Conservation (phyloP, 2,888 invertebrate genomes). For the Mayetiola destructor region DNA sequence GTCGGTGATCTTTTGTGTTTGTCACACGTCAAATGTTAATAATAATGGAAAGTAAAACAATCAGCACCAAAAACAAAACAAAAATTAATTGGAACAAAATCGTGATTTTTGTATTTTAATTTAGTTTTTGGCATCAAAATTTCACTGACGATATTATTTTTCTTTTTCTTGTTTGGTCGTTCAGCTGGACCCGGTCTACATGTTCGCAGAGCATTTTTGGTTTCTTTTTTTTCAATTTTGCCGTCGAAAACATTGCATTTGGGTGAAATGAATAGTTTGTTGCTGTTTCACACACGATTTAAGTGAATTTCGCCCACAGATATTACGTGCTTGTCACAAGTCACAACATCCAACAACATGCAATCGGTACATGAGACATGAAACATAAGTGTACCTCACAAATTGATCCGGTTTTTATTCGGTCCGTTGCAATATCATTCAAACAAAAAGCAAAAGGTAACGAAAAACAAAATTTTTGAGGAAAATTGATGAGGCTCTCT, state of each 20-base stretch:
- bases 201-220: not conserved
- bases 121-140: not conserved
- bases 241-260: not conserved
- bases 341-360: too few species aligned
- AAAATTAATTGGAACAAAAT: slow-evolving; percentile 8
- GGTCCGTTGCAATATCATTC: not conserved
- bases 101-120: slow-evolving; percentile 1
- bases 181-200: not conserved
- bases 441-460: not conserved
- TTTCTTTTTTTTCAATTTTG: not conserved
- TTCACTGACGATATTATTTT: not conserved
- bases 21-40: too few species aligned
- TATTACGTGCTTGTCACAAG: slow-evolving; percentile 9
- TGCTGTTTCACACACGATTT: slow-evolving; percentile 9
- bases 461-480: not conserved
- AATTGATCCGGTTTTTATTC: not conserved
- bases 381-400: too few species aligned
- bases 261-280: slow-evolving; percentile 2
- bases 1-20: too few species aligned
- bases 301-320: slow-evolving; percentile 10
- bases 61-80: not conserved
- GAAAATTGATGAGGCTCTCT: not conserved
- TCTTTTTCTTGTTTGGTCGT: not conserved
- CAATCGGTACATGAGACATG: too few species aligned
- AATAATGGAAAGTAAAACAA: not conserved